Evolutionary conservation across 1,140 invertebrate genomes (phyloP), one percentile per base, ranked within the genome.

Genomic region (Drosophila hydei): DNA sequence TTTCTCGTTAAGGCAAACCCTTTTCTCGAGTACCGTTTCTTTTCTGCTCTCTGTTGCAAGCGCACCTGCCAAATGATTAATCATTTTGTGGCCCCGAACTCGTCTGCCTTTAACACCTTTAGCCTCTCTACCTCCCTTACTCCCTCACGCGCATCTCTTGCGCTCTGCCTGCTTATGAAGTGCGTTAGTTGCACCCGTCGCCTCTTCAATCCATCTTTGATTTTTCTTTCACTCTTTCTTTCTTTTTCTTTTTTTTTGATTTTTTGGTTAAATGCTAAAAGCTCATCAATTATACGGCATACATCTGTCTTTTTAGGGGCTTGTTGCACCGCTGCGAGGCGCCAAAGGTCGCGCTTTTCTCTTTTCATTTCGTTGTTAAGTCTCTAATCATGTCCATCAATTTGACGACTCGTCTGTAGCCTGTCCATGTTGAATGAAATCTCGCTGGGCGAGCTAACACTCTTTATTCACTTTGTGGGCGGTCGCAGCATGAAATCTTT

Each of bases 41-140:
- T 63, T 67, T 62, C 23, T 47, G 18, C 6, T 59, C 43, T 51
- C 25, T 21, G 50, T 19, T 56, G 54, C 54, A 56, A 51, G 36
- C 50, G 78, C 83, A 88, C 83, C 83, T 88, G 83, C 84, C 83
- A 88, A 79, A 88, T 88, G 83, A 88, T 88, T 88, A 88, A 88
- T 88, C 83, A 89, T 89, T 88, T 87, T 72, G 60, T 61, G 58
- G 56, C 60, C 64, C 73, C 30, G 9, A 36, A 43, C 62, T 48
- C 56, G 68, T 65, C 68, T 72, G 47, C 60, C 69, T 75, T 75
- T 75, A 75, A 75, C 75, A 84, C 72, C 63, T 77, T 77, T 43
- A 36, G 60, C 21, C 63, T 47, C 38, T 25, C 12, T 21, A 11
- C 33, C 43, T 11, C n/a, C 14, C 58, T 19, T n/a, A 5, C 45